Evolutionary conservation across 2,113 vertebrate genomes (phyloP).

Genomic region (Nycticorax nycticorax): DNA sequence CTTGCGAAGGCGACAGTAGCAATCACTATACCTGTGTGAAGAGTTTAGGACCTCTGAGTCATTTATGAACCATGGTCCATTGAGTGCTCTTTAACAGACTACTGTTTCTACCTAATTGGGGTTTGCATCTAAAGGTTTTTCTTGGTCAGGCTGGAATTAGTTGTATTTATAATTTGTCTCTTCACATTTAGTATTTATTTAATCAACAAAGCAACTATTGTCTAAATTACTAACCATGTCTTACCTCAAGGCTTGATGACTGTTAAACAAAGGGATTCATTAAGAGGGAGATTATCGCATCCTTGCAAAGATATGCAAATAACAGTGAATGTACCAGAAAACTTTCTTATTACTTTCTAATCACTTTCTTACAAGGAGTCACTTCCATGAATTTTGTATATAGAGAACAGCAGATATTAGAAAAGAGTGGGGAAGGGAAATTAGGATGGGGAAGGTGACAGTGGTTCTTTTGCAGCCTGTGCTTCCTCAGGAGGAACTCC

Average conservation of each 20-base stretch:
- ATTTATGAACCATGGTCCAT: neutral
- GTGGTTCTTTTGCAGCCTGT: neutral
- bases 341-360: neutral
- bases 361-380: neutral
- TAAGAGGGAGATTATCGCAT: neutral
- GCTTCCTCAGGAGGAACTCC: neutral
- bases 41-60: neutral
- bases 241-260: neutral
- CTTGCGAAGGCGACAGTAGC: neutral
- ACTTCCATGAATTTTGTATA: neutral
- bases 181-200: constrained; percentile 9
- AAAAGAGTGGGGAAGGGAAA: neutral
- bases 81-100: neutral
- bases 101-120: neutral
- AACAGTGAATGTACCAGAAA: neutral
- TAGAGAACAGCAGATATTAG: neutral
- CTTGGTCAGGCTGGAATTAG: neutral
- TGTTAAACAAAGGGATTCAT: neutral
- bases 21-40: neutral
- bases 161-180: constrained; percentile 10
- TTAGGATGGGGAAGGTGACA: neutral
- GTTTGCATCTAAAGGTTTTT: constrained; percentile 26
- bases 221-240: neutral
- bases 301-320: neutral
- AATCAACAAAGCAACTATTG: neutral